Evolutionary conservation across 2,888 invertebrate species (phyloP).

Genomic region (Argyresthia albistria): DNA sequence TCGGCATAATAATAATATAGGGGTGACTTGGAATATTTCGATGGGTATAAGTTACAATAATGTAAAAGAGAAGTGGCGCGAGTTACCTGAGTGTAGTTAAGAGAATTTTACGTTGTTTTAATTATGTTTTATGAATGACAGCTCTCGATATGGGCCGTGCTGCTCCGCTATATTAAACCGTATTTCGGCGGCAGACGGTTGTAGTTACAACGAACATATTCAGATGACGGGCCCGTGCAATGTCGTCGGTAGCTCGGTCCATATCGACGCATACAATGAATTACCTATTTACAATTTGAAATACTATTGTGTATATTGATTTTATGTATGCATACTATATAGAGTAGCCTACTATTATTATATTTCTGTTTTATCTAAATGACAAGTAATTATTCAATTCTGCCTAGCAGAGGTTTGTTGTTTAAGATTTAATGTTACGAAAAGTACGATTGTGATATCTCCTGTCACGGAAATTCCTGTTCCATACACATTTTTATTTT

Average conservation of each 20-base stretch:
- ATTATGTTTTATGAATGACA: conserved; percentile 25
- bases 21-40: neutral
- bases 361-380: conserved; percentile 36
- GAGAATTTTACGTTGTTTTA: conserved; percentile 34
- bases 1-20: neutral
- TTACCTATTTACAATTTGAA: conserved; percentile 46
- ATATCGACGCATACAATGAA: conserved; percentile 29
- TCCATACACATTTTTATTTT: conserved; percentile 61
- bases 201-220: conserved; percentile 4
- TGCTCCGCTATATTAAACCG: conserved; percentile 5
- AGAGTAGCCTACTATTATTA: conserved; percentile 12
- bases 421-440: conserved; percentile 28
- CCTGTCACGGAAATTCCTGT: conserved; percentile 64
- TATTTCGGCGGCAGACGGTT: neutral
- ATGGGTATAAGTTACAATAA: neutral
- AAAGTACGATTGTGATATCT: conserved; percentile 55
- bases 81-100: conserved; percentile 50
- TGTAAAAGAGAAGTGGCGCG: conserved; percentile 17
- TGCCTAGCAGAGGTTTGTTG: conserved; percentile 19
- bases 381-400: conserved; percentile 11
- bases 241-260: conserved; percentile 10
- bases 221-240: conserved; percentile 17
- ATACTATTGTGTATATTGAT: conserved; percentile 38
- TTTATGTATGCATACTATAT: conserved; percentile 35
- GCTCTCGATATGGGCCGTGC: conserved; percentile 33